A percentile compares a stretch with the other conserved stretches of the same genome.
phyloP scores from a whole-genome alignment of 2,888 invertebrate genomes.

The Frankliniella intonsa region DNA sequence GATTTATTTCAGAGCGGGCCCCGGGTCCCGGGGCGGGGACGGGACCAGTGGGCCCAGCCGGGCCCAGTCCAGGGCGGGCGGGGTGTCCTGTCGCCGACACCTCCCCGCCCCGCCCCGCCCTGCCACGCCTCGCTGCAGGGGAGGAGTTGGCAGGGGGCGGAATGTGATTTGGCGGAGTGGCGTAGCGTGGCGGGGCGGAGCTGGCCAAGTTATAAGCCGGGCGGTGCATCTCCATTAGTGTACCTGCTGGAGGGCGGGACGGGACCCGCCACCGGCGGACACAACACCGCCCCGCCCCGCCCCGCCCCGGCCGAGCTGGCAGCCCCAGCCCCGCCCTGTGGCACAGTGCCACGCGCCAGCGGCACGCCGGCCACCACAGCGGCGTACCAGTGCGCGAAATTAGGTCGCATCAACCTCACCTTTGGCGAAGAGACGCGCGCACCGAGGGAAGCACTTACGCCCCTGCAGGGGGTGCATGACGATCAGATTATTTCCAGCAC shows the following conservation, averaged over 20 bases:
- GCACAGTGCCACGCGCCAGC: neutral
- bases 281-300: neutral
- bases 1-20: neutral
- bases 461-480: too few relatives aligned
- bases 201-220: neutral
- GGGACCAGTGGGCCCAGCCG: too few relatives aligned
- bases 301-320: neutral
- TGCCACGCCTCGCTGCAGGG: too few relatives aligned
- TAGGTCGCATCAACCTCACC: neutral
- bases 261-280: neutral
- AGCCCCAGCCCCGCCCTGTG: neutral
- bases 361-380: neutral
- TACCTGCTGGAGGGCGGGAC: neutral
- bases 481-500: too few relatives aligned
- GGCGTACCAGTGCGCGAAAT: neutral
- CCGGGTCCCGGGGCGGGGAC: too few relatives aligned
- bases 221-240: conserved; percentile 10
- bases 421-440: too few relatives aligned
- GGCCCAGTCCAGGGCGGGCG: too few relatives aligned
- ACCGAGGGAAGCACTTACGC: too few relatives aligned
- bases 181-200: neutral
- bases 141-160: neutral
- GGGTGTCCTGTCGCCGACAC: too few relatives aligned
- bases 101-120: too few relatives aligned
- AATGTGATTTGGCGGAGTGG: neutral